Conservation (phyloP, 2,888 invertebrate genomes). For the Dermolepida albohirtum region DNA sequence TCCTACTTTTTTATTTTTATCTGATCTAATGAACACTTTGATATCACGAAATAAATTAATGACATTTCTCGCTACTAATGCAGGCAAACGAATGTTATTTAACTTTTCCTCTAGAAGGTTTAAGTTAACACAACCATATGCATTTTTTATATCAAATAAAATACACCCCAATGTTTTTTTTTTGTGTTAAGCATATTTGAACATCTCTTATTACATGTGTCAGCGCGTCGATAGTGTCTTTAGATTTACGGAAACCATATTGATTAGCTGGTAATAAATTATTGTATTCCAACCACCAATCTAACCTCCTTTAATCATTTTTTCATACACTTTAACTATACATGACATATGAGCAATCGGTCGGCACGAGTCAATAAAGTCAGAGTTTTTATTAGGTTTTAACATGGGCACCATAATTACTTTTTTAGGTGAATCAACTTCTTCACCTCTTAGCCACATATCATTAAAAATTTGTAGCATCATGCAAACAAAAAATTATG, state of each 20-base stretch:
- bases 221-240: constrained; percentile 8
- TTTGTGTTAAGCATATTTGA: not conserved
- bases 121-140: too few species aligned
- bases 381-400: constrained; percentile 1
- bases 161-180: too few species aligned
- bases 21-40: not conserved
- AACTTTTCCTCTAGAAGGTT: too few species aligned
- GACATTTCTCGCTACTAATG: not conserved
- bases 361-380: not conserved
- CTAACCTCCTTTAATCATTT: too few species aligned
- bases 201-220: constrained; percentile 11
- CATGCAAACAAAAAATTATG: not conserved
- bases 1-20: not conserved
- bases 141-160: too few species aligned
- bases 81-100: not conserved
- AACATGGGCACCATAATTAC: not conserved
- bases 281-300: too few species aligned
- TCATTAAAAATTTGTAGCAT: constrained; percentile 18
- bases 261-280: too few species aligned
- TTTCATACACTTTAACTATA: too few species aligned
- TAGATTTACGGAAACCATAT: too few species aligned
- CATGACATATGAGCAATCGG: constrained; percentile 14
- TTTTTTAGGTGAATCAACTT: constrained; percentile 4
- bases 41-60: not conserved
- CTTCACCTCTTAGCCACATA: too few species aligned